Percentiles rank a stretch among this genome's conserved stretches.
Conservation (phyloP, 2,797 vertebrate species). For the Poecilia velifera region DNA sequence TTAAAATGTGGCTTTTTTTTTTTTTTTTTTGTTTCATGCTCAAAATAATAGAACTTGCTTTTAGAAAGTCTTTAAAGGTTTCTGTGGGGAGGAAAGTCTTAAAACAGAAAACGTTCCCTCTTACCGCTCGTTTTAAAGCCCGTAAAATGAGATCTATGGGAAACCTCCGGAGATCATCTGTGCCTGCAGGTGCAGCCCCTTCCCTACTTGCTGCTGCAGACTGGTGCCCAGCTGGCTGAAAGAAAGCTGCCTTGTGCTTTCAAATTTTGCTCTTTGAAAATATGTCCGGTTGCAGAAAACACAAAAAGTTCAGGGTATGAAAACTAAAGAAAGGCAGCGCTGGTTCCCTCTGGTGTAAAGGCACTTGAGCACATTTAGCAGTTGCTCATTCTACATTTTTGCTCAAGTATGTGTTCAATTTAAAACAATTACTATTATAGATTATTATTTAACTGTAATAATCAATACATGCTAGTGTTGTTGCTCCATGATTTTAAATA, state of each 20-base stretch:
- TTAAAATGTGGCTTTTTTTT: neutral
- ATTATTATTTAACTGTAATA: neutral
- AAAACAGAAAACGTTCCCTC: neutral
- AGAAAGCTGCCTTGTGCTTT: too few relatives aligned
- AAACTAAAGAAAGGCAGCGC: neutral
- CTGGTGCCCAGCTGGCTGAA: slow-evolving; percentile 2
- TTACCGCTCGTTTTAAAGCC: neutral
- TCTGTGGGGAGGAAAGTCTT: neutral
- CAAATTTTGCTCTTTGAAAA: neutral
- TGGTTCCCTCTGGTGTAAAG: neutral
- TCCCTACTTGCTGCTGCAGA: neutral
- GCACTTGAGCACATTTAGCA: neutral
- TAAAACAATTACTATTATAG: neutral
- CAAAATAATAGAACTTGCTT: too few relatives aligned
- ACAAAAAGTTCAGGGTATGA: neutral
- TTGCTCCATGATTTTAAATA: neutral
- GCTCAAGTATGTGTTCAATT: neutral
- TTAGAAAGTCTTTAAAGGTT: neutral
- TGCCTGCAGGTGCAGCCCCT: neutral
- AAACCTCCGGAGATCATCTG: neutral
- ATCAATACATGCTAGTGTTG: neutral
- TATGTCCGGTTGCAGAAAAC: neutral
- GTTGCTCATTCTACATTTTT: neutral
- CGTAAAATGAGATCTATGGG: neutral
- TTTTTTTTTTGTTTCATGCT: neutral